Evolutionary conservation across 2,113 vertebrate species (phyloP), one percentile per base, ranked within the genome.

Genomic region (Oncorhynchus keta): DNA sequence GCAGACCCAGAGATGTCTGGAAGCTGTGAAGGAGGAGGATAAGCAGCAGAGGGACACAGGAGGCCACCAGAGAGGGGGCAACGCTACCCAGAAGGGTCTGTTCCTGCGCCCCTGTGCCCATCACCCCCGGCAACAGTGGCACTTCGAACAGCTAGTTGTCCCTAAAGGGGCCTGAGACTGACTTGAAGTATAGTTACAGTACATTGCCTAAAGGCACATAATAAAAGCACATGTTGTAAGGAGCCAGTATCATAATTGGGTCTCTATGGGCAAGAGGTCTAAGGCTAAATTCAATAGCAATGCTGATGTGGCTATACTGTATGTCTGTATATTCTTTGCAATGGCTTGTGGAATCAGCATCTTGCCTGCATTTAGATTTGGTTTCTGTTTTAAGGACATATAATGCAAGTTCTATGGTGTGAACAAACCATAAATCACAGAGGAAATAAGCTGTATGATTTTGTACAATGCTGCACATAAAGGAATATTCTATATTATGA

Each of bases 1-100:
- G 32, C 84, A 91, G 83, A 94, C 96, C 70, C 95, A 94, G 74
- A 92, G 94, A 81, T 98, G 96, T 89, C 84, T 96, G 80, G 95
- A 97, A 82, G 95, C 94, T 32, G 78, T 84, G 6, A 87, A 82
- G 64, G 91, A 86, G 75, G 86, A 77, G 2, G 28, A 20, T 13
- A 8, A 24, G 0, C 83, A 11, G 9, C 39, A 76, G 3, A 80
- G 76, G 59, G 68, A 51, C 26, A 45, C 24, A 1, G 3, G 16
- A 1, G 72, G 3, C 2, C 64, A 30, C 8, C 62, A 30, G 0
- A 35, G 48, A 12, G 73, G 30, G 3, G 74, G 9, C 39, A 45
- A 45, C 9, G 0, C 7, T 45, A 45, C 39, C 39, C 39, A 45
- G 39, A 45, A 9, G 9, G 39, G 39, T 45, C 39, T 45, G 39